Evolutionary conservation across 2,888 invertebrate species (phyloP).

Genomic region (Aphodius granarius): DNA sequence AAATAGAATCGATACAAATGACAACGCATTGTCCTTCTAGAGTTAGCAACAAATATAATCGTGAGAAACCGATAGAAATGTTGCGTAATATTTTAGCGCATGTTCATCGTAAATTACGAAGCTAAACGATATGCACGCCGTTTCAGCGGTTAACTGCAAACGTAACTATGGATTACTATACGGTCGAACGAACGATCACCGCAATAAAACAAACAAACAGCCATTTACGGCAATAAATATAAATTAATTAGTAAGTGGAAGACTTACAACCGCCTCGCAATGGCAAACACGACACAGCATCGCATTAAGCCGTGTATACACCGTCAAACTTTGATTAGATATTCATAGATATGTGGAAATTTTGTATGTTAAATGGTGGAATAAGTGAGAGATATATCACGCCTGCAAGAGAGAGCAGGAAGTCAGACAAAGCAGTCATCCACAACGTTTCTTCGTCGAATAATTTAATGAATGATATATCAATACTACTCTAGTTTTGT

Average conservation of each 20-base stretch:
- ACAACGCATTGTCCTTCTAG: neutral
- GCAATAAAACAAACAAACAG: constrained; percentile 3
- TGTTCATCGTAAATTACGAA: neutral
- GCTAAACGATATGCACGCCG: neutral
- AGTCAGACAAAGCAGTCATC: too few species aligned
- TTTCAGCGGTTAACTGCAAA: neutral
- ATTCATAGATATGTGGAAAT: neutral
- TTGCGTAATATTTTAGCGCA: neutral
- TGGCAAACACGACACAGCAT: neutral
- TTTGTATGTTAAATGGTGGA: too few species aligned
- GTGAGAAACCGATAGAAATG: neutral
- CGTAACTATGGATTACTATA: neutral
- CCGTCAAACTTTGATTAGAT: neutral
- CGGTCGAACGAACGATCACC: neutral
- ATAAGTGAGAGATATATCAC: too few species aligned
- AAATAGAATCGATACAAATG: neutral
- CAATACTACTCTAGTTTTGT: too few species aligned
- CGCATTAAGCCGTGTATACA: neutral
- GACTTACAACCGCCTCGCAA: constrained; percentile 3
- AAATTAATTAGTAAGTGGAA: constrained; percentile 14
- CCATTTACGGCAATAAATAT: constrained; percentile 16
- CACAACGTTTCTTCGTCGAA: too few species aligned
- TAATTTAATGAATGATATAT: too few species aligned
- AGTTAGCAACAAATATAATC: neutral
- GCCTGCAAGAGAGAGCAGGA: too few species aligned